A percentile compares a stretch with the other conserved stretches of the same genome.
Conservation (phyloP, 2,113 vertebrate genomes). For the Nyctereutes procyonoides region DNA sequence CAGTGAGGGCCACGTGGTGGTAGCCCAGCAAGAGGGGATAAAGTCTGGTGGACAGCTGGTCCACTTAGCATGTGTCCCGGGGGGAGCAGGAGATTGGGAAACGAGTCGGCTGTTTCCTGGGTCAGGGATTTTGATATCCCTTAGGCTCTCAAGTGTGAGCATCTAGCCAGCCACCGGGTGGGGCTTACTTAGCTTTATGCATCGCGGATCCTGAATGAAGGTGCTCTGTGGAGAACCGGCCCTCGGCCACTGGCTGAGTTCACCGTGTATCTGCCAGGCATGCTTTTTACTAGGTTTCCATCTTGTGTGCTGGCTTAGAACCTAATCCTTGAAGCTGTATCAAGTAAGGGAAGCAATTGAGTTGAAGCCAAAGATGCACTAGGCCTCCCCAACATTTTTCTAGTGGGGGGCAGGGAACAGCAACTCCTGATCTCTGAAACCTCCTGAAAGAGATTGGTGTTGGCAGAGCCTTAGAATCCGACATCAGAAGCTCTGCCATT, state of each 20-base stretch:
- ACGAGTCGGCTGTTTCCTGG: not conserved
- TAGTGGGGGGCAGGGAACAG: not conserved
- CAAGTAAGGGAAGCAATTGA: not conserved
- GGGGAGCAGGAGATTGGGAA: not conserved
- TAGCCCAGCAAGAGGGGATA: not conserved
- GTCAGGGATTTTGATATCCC: fast-evolving
- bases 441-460: not conserved
- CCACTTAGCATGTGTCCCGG: fast-evolving
- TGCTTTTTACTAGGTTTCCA: not conserved
- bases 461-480: not conserved
- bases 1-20: not conserved
- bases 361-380: not conserved
- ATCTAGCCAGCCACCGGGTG: not conserved
- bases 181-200: not conserved
- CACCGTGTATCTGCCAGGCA: fast-evolving
- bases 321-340: not conserved
- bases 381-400: not conserved
- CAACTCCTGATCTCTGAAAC: not conserved
- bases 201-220: fast-evolving
- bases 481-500: not conserved
- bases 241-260: not conserved
- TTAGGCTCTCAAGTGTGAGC: not conserved
- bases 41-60: not conserved
- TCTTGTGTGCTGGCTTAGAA: not conserved
- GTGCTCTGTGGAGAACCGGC: fast-evolving